A percentile compares a stretch with the other conserved stretches of the same genome.
These are phyloP conservation scores for Drosophila ogumai DNA, from an alignment of 1,140 invertebrate genomes.

Conservation along the genomic window DNA sequence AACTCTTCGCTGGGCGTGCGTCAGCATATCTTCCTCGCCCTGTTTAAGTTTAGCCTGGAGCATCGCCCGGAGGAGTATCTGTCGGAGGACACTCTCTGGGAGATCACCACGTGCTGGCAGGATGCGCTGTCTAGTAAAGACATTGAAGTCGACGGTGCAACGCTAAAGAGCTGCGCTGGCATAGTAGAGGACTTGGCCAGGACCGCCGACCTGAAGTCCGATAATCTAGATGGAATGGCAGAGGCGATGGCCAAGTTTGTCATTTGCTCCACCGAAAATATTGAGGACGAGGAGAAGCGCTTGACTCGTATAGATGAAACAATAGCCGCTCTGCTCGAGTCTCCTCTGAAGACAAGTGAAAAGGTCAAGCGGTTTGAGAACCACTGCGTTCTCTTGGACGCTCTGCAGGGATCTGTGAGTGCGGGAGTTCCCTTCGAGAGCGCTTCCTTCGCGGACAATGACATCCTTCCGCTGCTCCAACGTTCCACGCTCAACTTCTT, in stretches of 20 bases:
- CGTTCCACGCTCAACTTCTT: constrained; percentile 61
- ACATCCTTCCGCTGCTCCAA: constrained; percentile 37
- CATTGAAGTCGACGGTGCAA: constrained; percentile 59
- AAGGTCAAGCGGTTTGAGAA: constrained; percentile 54
- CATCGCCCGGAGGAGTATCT: constrained; percentile 73
- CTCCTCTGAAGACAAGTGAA: constrained; percentile 35
- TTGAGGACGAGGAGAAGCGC: constrained; percentile 61
- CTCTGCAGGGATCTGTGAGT: constrained; percentile 39
- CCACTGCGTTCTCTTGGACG: constrained; percentile 55
- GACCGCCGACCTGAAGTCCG: constrained; percentile 34
- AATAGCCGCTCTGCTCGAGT: constrained; percentile 59
- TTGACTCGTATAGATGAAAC: constrained; percentile 56
- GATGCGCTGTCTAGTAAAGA: constrained; percentile 85
- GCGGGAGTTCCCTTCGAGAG: constrained; percentile 44
- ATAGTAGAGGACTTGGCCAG: constrained; percentile 57
- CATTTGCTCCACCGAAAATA: constrained; percentile 73
- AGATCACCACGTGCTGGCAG: constrained; percentile 86
- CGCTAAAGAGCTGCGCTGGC: constrained; percentile 56
- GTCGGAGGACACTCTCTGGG: constrained; percentile 85
- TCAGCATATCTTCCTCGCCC: constrained; percentile 83
- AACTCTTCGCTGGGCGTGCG: constrained; percentile 75
- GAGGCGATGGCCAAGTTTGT: constrained; percentile 76
- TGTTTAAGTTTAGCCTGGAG: constrained; percentile 85
- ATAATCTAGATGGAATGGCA: constrained; percentile 70
- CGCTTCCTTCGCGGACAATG: constrained; percentile 15